phyloP scores from a whole-genome alignment of 2,113 vertebrate species.

The Eclectus roratus region DNA sequence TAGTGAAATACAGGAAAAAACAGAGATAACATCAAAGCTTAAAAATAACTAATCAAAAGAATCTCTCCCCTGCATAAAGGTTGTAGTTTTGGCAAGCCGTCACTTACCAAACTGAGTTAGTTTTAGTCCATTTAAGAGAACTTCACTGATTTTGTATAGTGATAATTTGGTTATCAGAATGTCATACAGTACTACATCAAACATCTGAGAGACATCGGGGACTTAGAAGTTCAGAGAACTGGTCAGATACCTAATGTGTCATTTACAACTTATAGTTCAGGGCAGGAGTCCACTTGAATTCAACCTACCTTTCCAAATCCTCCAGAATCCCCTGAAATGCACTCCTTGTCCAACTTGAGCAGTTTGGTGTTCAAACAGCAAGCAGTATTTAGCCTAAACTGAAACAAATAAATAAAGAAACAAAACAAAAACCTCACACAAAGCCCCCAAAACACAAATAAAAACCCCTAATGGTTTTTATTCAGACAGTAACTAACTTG shows the following conservation, averaged over 20 bases:
- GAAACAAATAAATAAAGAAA: neutral
- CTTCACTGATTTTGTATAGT: neutral
- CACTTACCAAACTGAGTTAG: neutral
- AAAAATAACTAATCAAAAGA: neutral
- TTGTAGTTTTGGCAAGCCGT: neutral
- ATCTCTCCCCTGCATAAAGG: neutral
- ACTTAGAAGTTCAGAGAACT: neutral
- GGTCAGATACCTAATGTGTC: neutral
- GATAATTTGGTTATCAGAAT: neutral
- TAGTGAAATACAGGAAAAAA: neutral
- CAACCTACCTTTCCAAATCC: neutral
- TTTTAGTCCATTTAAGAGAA: neutral
- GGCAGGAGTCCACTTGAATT: neutral
- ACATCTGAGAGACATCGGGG: neutral
- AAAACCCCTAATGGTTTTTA: neutral
- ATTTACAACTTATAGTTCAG: neutral
- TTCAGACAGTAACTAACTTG: neutral
- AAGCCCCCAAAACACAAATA: neutral
- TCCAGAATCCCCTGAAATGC: neutral
- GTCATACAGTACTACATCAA: neutral
- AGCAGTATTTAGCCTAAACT: neutral
- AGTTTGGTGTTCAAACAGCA: neutral
- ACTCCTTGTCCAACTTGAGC: fast-evolving
- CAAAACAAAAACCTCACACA: neutral
- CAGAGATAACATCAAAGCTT: neutral